phyloP scores from a whole-genome alignment of 2,797 vertebrate genomes.

The Pogoniulus pusillus region DNA sequence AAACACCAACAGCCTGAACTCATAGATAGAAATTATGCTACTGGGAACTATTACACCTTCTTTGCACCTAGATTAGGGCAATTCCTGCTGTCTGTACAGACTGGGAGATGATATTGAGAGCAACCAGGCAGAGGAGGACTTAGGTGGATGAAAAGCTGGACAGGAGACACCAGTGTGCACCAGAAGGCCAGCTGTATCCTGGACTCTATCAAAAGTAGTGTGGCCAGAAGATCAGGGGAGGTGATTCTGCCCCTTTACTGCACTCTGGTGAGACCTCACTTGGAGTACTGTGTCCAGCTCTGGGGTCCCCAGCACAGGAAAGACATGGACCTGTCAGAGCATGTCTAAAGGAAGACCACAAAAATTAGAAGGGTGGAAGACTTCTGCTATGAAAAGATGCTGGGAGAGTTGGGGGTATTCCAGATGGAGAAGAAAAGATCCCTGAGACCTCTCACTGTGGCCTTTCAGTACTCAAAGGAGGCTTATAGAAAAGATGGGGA shows the following conservation, averaged over 20 bases:
- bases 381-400: not conserved
- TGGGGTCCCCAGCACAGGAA: not conserved
- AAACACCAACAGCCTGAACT: not conserved
- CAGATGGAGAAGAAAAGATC: not conserved
- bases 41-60: accelerated
- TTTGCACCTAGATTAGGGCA: not conserved
- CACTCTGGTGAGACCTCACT: not conserved
- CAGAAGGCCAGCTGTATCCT: not conserved
- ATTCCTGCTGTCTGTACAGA: not conserved
- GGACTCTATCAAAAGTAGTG: not conserved
- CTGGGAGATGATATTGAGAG: too few species aligned
- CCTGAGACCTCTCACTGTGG: not conserved
- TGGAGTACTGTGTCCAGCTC: not conserved
- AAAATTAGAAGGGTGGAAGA: not conserved
- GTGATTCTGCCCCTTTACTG: not conserved
- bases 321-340: not conserved
- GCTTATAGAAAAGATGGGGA: not conserved
- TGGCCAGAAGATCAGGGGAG: not conserved
- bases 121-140: too few species aligned
- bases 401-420: not conserved
- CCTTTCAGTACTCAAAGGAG: not conserved
- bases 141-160: too few species aligned
- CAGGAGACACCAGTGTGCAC: not conserved
- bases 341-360: not conserved
- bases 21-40: not conserved